Base-by-base conservation (phyloP, 2,113 vertebrate species). In the Ochotona princeps region DNA sequence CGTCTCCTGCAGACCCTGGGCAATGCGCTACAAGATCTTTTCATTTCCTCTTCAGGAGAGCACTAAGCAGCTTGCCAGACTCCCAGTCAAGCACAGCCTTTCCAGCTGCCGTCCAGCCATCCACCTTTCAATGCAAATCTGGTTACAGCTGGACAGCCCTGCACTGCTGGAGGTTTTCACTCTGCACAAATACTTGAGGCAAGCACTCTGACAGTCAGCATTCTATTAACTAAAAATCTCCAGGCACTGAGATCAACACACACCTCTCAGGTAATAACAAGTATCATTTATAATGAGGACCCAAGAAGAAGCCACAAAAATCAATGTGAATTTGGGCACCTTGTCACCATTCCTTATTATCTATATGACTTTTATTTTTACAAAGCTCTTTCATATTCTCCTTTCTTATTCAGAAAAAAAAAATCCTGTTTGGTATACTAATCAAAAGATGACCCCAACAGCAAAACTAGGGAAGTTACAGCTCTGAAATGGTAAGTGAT, bases 1-100 rank as follows among this genome's bases (percentile, higher is more conserved):
- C 74, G 44, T 82, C 94, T 97, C 69, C 94, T 91, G 90, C 65
- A 95, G 96, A 93, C 78, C 74, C 76, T 26, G 83, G 86, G 92
- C 80, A 87, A 89, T 60, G 82, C 23, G 67, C 73, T 82, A 87
- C 15, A 63, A n/a, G 57, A 90, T 26, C 83, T 96, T 91, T 94
- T 75, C 84, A n/a, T 86, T 92, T 93, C 91, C 85, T 94, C 83
- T 92, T 94, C 81, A 85, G 86, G 67, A 90, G 30, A 76, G 83
- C 54, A 54, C 66, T 32, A 70, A 92, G 49, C 83, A 92, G 89
- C 51, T 54, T 91, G 89, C 84, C 83, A 94, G 75, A 49, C 75
- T 91, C 89, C 83, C 81, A 92, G 78, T 89, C 94, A 94, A 94
- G 92, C 90, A 89, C 89, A 83, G 49, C 78, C 83, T 89, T 72